Conservation (phyloP, 2,113 vertebrate species). For the Misgurnus anguillicaudatus region DNA sequence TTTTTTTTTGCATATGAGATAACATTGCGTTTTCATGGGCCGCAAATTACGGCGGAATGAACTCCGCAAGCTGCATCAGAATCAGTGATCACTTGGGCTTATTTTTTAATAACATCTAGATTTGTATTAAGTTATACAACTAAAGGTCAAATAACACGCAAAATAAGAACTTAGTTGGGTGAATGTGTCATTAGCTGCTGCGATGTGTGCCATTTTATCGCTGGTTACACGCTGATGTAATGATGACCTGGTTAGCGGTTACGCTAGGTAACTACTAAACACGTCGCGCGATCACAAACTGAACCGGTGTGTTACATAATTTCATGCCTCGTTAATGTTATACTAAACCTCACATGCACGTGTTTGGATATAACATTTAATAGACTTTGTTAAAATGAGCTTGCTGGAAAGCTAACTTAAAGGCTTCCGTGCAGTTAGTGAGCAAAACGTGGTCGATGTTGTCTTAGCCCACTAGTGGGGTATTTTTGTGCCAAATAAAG, state of each 20-base stretch:
- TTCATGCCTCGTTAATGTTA: neutral
- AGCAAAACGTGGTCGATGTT: conserved; percentile 5
- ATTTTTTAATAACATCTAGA: too few relatives aligned
- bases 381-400: neutral
- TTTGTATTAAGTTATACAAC: too few relatives aligned
- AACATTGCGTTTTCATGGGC: neutral
- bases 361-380: neutral
- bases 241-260: neutral
- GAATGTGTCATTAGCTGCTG: too few relatives aligned
- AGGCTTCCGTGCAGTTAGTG: neutral
- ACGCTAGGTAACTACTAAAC: neutral
- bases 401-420: neutral
- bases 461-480: neutral
- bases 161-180: too few relatives aligned
- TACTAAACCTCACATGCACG: neutral
- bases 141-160: too few relatives aligned
- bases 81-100: too few relatives aligned
- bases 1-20: neutral
- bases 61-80: neutral
- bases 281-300: neutral
- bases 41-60: neutral
- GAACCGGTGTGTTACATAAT: neutral
- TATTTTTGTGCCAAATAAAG: neutral
- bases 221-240: too few relatives aligned
- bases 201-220: neutral